Evolutionary conservation across 1,140 invertebrate species (phyloP), one percentile per base, ranked within the genome.

Genomic region (Anoplophora glabripennis): DNA sequence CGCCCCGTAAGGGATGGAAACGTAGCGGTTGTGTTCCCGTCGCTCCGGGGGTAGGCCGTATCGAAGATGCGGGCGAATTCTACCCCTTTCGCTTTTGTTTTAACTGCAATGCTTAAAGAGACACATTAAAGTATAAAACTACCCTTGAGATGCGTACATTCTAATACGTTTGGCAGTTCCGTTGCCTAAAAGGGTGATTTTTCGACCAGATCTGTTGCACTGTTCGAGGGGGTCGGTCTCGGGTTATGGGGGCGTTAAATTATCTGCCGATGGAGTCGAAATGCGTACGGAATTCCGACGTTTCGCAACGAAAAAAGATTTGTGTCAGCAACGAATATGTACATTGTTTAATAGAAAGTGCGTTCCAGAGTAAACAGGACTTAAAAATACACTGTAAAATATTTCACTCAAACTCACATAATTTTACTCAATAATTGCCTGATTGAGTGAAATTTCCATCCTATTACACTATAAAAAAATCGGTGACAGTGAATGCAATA

Each of bases 111-210:
- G 63, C 62, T 65, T 63, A 53, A 65, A 57, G 57, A 65, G 64
- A 66, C 61, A 66, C 64, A 66, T 66, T 66, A 66, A 61, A 61
- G 64, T 54, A 66, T 63, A 63, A 54, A 63, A 66, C 62, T 66
- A 66, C 57, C 57, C 64, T 66, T 59, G 64, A 66, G 64, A 49
- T 59, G 62, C 60, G 60, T 66, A 66, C 59, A 66, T 66, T 63
- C 61, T 66, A 66, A 66, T 66, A 66, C 57, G 54, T 66, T 62
- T 59, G 55, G 59, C 63, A 63, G 42, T 57, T 52, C 15, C n/a
- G n/a, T 60, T 38, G 33, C 52, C 37, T 53, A 60, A 54, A 51
- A 54, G 59, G 63, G 63, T 57, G 52, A 48, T 65, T 65, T 65
- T 65, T 65, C 53, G 38, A 53, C 59, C 21, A 28, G 21, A 28